Conservation (phyloP, 2,113 vertebrate species). For the Murina feae region DNA sequence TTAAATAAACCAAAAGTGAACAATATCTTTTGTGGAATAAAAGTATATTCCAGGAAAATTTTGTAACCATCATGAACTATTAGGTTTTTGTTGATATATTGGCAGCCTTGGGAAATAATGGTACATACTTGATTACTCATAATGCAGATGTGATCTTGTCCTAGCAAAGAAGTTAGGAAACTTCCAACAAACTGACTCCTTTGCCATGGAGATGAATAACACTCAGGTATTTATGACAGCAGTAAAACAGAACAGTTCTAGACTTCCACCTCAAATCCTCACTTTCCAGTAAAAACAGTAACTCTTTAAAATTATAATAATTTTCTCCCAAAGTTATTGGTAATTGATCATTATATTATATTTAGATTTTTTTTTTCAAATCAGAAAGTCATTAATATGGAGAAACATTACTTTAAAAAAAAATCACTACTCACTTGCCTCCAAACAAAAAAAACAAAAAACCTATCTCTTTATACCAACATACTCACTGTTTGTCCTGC, state of each 20-base stretch:
- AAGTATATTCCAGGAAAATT: background rate
- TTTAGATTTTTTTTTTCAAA: constrained; percentile 5
- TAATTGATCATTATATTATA: background rate
- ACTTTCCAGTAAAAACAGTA: background rate
- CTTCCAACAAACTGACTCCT: background rate
- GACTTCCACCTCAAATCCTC: background rate
- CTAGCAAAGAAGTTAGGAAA: background rate
- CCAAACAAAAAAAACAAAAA: background rate
- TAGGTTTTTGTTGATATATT: background rate
- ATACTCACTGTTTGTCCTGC: background rate
- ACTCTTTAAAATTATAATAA: background rate
- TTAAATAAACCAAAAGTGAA: background rate
- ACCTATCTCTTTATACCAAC: background rate
- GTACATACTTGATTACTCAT: background rate
- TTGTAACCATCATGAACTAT: background rate
- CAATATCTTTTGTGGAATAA: background rate
- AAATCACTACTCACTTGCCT: background rate
- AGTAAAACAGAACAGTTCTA: background rate
- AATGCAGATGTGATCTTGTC: background rate
- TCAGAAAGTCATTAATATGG: background rate
- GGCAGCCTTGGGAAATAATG: background rate
- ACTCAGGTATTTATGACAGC: background rate
- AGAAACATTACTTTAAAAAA: background rate
- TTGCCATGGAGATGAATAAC: background rate
- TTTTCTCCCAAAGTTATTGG: background rate